A percentile compares a stretch with the other conserved stretches of the same genome.
These are phyloP conservation scores for Oxyura jamaicensis DNA, from an alignment of 2,113 vertebrate genomes.

Conservation along the genomic window DNA sequence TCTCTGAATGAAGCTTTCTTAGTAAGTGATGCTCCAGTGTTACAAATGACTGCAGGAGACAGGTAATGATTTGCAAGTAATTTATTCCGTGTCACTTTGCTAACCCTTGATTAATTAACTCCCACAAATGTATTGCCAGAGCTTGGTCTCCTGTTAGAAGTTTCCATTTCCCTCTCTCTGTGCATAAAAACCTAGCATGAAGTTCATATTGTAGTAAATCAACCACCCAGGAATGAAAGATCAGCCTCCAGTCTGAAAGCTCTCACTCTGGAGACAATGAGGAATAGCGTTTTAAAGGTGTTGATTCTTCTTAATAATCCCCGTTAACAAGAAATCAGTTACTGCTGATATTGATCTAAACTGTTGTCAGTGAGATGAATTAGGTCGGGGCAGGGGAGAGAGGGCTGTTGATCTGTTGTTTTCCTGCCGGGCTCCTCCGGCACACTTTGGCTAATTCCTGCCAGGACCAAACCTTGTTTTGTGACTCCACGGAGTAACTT, in stretches of 20 bases:
- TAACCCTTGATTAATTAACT: background rate
- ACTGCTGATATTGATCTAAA: constrained; percentile 49
- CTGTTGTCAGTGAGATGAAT: constrained; percentile 51
- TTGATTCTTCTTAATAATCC: constrained; percentile 61
- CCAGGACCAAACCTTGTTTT: background rate
- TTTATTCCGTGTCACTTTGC: background rate
- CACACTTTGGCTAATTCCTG: background rate
- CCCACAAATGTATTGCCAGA: background rate
- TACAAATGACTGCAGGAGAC: background rate
- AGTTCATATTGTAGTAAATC: background rate
- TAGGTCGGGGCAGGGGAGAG: background rate
- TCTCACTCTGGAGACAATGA: background rate
- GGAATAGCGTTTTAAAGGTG: constrained; percentile 29
- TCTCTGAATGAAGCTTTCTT: background rate
- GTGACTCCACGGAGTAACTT: background rate
- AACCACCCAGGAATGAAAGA: background rate
- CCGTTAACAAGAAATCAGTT: constrained; percentile 45
- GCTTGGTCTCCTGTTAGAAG: background rate
- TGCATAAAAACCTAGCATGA: rapidly evolving
- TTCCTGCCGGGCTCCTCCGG: background rate
- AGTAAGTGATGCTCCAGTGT: background rate
- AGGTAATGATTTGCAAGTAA: background rate
- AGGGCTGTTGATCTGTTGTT: constrained; percentile 22
- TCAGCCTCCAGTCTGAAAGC: background rate
- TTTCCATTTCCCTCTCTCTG: background rate